Conservation (phyloP, 2,888 invertebrate species). For the Macroteleia sp. region DNA sequence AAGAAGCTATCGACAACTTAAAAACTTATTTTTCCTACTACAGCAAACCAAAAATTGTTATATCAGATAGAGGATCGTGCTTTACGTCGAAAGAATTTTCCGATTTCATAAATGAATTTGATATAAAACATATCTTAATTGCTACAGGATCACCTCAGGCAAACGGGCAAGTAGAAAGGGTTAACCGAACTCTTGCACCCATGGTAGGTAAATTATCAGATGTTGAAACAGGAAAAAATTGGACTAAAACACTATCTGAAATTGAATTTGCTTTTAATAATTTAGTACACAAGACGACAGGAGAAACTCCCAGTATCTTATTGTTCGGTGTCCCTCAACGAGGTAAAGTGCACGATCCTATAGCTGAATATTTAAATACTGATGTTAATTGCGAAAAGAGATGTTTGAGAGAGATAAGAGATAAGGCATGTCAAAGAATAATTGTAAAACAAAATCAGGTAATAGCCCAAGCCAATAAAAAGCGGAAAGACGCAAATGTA, state of each 20-base stretch:
- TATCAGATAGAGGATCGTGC: background rate
- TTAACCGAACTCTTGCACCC: constrained; percentile 5
- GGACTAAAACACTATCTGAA: background rate
- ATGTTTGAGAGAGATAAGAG: too few relatives aligned
- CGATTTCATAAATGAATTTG: background rate
- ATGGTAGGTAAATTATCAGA: constrained; percentile 13
- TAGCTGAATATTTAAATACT: too few relatives aligned
- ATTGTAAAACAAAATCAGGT: background rate
- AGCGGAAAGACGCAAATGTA: constrained; percentile 17
- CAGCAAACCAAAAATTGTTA: background rate
- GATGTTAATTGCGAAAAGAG: too few relatives aligned
- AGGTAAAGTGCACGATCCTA: too few relatives aligned
- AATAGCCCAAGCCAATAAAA: constrained; percentile 10
- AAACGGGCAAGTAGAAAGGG: constrained; percentile 30
- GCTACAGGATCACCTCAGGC: constrained; percentile 29
- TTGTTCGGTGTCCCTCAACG: background rate
- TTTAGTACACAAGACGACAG: background rate
- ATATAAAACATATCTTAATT: constrained; percentile 12
- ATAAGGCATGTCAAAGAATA: too few relatives aligned
- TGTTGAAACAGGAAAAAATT: background rate
- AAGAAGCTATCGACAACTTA: background rate
- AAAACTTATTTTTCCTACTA: constrained; percentile 1
- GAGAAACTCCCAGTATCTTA: background rate
- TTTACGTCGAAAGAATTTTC: background rate
- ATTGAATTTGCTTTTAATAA: constrained; percentile 26